phyloP scores from a whole-genome alignment of 2,113 vertebrate species.

The Lepisosteus oculatus region DNA sequence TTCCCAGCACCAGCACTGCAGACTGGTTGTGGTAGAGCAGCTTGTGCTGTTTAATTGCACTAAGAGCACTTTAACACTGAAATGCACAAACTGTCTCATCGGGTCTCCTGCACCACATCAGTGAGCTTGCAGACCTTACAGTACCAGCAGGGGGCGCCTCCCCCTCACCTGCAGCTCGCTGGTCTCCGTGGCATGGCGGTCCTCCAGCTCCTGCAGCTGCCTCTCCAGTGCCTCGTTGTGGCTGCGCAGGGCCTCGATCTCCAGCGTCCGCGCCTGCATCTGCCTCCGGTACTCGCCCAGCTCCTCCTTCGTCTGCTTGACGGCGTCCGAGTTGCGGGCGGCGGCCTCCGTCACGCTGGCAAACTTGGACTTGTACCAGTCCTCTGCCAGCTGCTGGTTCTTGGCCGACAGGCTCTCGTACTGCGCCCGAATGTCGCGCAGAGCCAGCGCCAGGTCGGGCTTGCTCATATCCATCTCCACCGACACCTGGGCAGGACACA shows the following conservation, averaged over 20 bases:
- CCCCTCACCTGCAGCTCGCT: conserved; percentile 65
- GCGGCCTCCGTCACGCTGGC: conserved; percentile 61
- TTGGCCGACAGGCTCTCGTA: conserved; percentile 67
- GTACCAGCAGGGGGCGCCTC: too few species aligned
- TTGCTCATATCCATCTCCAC: conserved; percentile 73
- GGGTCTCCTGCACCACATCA: too few species aligned
- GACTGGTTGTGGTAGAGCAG: too few species aligned
- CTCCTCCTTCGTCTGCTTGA: conserved; percentile 73
- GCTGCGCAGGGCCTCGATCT: conserved; percentile 67
- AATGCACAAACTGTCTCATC: too few species aligned
- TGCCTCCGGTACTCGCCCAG: conserved; percentile 71
- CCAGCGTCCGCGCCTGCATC: conserved; percentile 70
- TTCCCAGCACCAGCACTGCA: too few species aligned
- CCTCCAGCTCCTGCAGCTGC: conserved; percentile 73
- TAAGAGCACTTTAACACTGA: too few species aligned
- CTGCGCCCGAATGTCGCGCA: conserved; percentile 74
- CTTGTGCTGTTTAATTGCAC: too few species aligned
- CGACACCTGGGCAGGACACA: conserved; percentile 49
- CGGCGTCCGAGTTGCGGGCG: conserved; percentile 62
- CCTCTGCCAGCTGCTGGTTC: conserved; percentile 71
- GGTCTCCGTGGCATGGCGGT: conserved; percentile 61
- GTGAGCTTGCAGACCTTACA: too few species aligned
- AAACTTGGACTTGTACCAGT: conserved; percentile 77
- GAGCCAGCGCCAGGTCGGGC: conserved; percentile 66
- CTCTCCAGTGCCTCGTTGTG: conserved; percentile 72